These are phyloP conservation scores for Leguminivora glycinivorella DNA, from an alignment of 1,140 invertebrate genomes.

Conservation along the genomic window DNA sequence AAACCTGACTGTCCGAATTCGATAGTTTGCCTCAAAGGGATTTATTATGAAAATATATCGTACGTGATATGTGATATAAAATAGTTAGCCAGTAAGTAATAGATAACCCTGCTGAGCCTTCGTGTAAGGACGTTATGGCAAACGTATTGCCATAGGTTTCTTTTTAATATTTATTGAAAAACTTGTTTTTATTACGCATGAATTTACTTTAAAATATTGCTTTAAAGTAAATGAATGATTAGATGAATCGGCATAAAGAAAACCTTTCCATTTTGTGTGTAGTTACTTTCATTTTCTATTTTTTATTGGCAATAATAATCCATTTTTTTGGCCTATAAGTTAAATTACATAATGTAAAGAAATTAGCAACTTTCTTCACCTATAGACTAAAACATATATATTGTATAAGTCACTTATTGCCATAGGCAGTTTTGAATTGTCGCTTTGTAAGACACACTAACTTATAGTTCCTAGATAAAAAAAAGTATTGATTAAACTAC, in stretches of 20 bases:
- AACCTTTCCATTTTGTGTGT: neutral
- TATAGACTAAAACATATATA: neutral
- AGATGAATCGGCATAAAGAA: slow-evolving; percentile 1
- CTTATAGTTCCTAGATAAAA: neutral
- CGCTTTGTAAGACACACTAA: neutral
- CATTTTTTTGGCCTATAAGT: neutral
- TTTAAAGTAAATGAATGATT: slow-evolving; percentile 52
- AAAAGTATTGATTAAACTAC: neutral
- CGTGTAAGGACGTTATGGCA: slow-evolving; percentile 45
- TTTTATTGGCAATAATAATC: neutral
- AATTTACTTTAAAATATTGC: slow-evolving; percentile 51
- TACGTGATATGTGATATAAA: slow-evolving; percentile 73
- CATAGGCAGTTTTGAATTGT: neutral
- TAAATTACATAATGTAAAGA: neutral
- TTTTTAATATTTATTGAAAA: slow-evolving; percentile 65
- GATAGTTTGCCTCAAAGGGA: slow-evolving; percentile 57
- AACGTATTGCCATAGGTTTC: slow-evolving; percentile 48
- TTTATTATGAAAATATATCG: slow-evolving; percentile 59
- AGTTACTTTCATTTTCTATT: neutral
- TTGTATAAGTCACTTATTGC: neutral
- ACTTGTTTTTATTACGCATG: slow-evolving; percentile 51
- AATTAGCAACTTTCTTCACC: neutral
- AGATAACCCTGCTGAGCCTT: slow-evolving; percentile 41
- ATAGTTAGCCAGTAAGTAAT: slow-evolving; percentile 50
- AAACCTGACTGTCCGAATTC: slow-evolving; percentile 47